phyloP scores from a whole-genome alignment of 2,888 invertebrate genomes.

The Calameuta pallipes region DNA sequence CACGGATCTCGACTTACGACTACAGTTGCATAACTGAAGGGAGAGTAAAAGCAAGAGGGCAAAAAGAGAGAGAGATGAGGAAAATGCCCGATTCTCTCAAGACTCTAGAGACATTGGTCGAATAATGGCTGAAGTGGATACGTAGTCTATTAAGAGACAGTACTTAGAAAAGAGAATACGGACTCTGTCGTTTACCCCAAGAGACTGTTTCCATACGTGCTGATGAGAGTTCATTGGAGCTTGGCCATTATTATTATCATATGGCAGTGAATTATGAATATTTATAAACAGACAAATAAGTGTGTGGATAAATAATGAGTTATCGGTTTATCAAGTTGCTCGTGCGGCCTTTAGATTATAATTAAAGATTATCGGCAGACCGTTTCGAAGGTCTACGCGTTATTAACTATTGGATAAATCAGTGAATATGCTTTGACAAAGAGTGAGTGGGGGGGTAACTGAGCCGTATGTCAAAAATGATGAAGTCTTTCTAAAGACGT shows the following conservation, averaged over 20 bases:
- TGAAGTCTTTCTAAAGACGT: not conserved
- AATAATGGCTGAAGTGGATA: not conserved
- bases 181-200: not conserved
- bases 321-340: not conserved
- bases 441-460: not conserved
- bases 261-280: not conserved
- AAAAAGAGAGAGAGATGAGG: not conserved
- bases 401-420: not conserved
- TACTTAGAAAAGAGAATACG: not conserved
- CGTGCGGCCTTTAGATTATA: not conserved
- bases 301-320: not conserved
- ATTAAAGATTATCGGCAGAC: not conserved
- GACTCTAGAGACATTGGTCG: not conserved
- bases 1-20: not conserved
- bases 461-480: not conserved
- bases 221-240: not conserved
- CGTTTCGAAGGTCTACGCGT: not conserved
- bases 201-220: not conserved
- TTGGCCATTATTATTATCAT: not conserved
- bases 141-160: not conserved
- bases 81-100: not conserved
- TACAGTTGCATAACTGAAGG: not conserved
- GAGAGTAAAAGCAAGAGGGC: not conserved
- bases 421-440: not conserved
- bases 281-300: not conserved